phyloP scores from a whole-genome alignment of 2,888 invertebrate species.

The Acleris laterana region DNA sequence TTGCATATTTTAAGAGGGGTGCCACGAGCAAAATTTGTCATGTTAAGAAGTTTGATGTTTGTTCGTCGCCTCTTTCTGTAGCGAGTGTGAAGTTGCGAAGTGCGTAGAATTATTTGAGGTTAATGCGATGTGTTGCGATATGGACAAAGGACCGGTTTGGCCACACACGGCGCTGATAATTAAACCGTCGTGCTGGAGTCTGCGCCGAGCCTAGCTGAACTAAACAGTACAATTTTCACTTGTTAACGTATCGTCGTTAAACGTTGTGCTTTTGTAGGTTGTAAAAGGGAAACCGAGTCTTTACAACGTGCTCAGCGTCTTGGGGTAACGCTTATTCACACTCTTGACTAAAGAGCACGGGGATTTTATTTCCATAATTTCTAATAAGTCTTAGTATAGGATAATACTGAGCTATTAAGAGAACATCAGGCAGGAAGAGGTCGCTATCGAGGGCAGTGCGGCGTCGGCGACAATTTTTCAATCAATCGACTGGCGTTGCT shows the following conservation, averaged over 20 bases:
- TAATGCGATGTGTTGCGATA: conserved; percentile 25
- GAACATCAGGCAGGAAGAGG: conserved; percentile 61
- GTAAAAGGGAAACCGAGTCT: conserved; percentile 38
- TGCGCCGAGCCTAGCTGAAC: conserved; percentile 30
- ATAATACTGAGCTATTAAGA: conserved; percentile 44
- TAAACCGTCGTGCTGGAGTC: conserved; percentile 46
- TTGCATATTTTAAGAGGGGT: conserved; percentile 67
- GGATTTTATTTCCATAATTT: too few relatives aligned
- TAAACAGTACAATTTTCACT: conserved; percentile 56
- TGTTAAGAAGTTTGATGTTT: conserved; percentile 39
- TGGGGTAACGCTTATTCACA: too few relatives aligned
- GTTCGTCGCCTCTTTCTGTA: conserved; percentile 21
- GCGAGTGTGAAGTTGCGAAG: conserved; percentile 39
- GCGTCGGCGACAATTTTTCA: conserved; percentile 68
- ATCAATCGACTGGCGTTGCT: conserved; percentile 62
- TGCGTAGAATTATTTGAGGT: conserved; percentile 35
- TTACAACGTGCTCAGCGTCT: conserved; percentile 5
- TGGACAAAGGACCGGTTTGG: conserved; percentile 44
- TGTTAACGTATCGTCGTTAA: conserved; percentile 56
- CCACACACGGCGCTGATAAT: conserved; percentile 63
- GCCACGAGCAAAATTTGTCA: conserved; percentile 56
- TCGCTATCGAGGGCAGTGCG: conserved; percentile 55
- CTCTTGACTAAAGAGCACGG: too few relatives aligned
- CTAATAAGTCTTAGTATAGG: not conserved
- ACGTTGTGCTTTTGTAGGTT: conserved; percentile 33